These are phyloP conservation scores for Uropsilus gracilis DNA, from an alignment of 2,113 vertebrate genomes.

Conservation along the genomic window DNA sequence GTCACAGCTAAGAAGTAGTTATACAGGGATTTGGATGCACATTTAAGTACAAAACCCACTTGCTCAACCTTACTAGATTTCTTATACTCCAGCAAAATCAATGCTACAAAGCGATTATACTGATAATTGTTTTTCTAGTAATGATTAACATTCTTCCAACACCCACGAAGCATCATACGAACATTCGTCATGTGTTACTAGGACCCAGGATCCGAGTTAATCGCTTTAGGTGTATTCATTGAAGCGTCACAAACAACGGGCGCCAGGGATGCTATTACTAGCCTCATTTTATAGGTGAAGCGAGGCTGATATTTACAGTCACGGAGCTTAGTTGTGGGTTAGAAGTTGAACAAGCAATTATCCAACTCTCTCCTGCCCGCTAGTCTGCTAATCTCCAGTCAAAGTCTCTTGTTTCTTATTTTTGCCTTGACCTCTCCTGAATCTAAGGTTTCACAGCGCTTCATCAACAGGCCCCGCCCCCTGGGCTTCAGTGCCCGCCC, in stretches of 20 bases:
- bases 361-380: background rate
- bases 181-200: background rate
- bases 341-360: background rate
- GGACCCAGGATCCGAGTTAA: background rate
- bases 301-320: background rate
- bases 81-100: background rate
- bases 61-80: background rate
- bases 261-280: background rate
- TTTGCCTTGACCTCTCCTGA: accelerated
- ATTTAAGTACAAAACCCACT: background rate
- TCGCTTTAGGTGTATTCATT: background rate
- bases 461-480: background rate
- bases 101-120: background rate
- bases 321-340: background rate
- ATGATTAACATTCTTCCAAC: conserved; percentile 30
- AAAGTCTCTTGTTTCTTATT: background rate
- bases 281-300: background rate
- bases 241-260: background rate
- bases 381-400: background rate
- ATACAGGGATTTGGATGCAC: background rate
- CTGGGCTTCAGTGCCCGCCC: background rate
- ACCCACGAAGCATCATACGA: conserved; percentile 5
- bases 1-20: background rate
- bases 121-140: background rate
- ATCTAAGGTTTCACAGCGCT: accelerated